Conservation (phyloP, 2,888 invertebrate species). For the Ophioninae sp. region DNA sequence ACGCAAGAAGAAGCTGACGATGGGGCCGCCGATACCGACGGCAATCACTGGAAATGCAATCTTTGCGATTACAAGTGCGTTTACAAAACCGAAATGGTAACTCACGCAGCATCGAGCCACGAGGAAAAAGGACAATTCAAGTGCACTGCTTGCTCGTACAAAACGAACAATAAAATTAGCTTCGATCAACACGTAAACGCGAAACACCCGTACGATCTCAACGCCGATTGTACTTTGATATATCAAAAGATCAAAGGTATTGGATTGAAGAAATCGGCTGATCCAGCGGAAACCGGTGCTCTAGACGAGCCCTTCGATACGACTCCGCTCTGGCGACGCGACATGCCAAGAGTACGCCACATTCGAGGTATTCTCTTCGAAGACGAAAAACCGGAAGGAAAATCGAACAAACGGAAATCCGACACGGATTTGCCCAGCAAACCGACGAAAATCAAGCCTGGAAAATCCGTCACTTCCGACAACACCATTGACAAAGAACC, state of each 20-base stretch:
- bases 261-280: conserved; percentile 70
- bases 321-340: conserved; percentile 85
- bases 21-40: conserved; percentile 77
- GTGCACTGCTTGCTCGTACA: conserved; percentile 86
- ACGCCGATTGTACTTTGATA: conserved; percentile 75
- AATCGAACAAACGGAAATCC: conserved; percentile 69
- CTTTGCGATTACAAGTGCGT: conserved; percentile 85
- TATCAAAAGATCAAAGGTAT: conserved; percentile 82
- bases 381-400: conserved; percentile 77
- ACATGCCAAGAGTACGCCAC: conserved; percentile 83
- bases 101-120: conserved; percentile 85
- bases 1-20: conserved; percentile 73
- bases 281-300: conserved; percentile 64
- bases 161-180: conserved; percentile 82
- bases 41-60: conserved; percentile 88
- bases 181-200: conserved; percentile 84
- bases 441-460: conserved; percentile 68
- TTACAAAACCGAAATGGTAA: conserved; percentile 84
- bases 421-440: conserved; percentile 66
- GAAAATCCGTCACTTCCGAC: conserved; percentile 69
- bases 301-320: conserved; percentile 82
- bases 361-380: conserved; percentile 85
- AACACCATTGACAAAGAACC: conserved; percentile 43
- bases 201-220: conserved; percentile 82
- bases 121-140: conserved; percentile 86